Base-by-base conservation (phyloP, 2,888 invertebrate species). In the Calliphora vomitoria region DNA sequence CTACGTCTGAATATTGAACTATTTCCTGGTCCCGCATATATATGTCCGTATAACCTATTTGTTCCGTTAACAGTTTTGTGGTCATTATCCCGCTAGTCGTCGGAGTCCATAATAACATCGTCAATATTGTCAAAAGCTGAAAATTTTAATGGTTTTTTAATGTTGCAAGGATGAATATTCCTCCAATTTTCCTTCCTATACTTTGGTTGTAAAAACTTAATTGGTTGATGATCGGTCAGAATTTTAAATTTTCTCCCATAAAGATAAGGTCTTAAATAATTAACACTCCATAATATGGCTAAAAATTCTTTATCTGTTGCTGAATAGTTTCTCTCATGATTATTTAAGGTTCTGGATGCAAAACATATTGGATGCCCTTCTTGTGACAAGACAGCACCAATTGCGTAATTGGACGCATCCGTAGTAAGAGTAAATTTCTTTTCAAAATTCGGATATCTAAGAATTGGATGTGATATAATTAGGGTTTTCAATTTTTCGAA, bases 231-330 rank as follows among this genome's bases (percentile, higher is more conserved):
- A 38, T 87, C 53, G 0, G 82, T 78, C 0, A 76, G 4, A 35
- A 85, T 82, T 74, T 69, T 80, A 44, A 85, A 80, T n/a, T 13
- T 85, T 66, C 50, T 80, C 2, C 75, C 85, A 5, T 81, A 81
- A 5, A 85, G 5, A 41, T 69, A 81, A n/a, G 80, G 85, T 31
- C 75, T 81, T 0, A 80, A 85, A 47, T 85, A 81, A 13, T 85
- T 76, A 0, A 81, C 75, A 31, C 72, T 80, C 68, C 69, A 83
- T n/a, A 86, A 4, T 53, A 82, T 86, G 1, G 74, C 58, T 6
- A 82, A 31, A 66, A 86, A 82, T 58, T 82, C 78, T 47, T 72
- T 86, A 44, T 86, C 82, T 25, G 82, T 82, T 6, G 71, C 38
- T 3, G 71, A 80, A n/a, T 60, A 60, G 11, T 60, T 82, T 47